Conservation (phyloP, 2,888 invertebrate species). For the Diabrotica balteata region DNA sequence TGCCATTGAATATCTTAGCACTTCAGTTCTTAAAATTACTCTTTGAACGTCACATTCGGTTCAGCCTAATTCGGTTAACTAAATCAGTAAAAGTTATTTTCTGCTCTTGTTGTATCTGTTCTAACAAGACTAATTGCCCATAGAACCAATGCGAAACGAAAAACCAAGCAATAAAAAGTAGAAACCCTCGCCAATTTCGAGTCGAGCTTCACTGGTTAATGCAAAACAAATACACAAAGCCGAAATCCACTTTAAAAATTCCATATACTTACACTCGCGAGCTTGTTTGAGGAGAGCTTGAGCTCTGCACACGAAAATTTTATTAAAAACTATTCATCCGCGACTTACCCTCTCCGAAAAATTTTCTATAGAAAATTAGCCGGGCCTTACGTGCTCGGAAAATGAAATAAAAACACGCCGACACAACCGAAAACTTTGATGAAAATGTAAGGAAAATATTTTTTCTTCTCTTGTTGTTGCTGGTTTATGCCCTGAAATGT, state of each 20-base stretch:
- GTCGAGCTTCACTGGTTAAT: neutral
- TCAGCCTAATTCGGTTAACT: too few relatives aligned
- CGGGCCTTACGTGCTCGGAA: conserved; percentile 23
- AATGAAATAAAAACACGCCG: conserved; percentile 26
- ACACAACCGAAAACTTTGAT: conserved; percentile 20
- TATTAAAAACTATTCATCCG: conserved; percentile 23
- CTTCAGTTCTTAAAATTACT: too few relatives aligned
- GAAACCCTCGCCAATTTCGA: too few relatives aligned
- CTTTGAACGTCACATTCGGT: too few relatives aligned
- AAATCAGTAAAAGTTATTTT: too few relatives aligned
- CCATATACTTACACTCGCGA: neutral
- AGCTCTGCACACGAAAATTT: conserved; percentile 10
- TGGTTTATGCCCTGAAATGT: conserved; percentile 2
- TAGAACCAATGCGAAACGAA: too few relatives aligned
- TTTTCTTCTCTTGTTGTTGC: conserved; percentile 14
- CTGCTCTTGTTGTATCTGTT: too few relatives aligned
- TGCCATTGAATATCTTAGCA: too few relatives aligned
- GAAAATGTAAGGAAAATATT: conserved; percentile 27
- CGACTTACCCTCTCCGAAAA: conserved; percentile 6
- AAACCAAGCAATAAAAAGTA: too few relatives aligned
- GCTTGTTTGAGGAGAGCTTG: neutral
- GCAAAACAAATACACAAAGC: conserved; percentile 3
- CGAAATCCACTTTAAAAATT: conserved; percentile 15
- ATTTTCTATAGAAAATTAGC: conserved; percentile 24
- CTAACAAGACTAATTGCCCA: too few relatives aligned